A percentile compares a stretch with the other conserved stretches of the same genome.
phyloP scores from a whole-genome alignment of 2,888 invertebrate genomes.

The Clivina fossor region DNA sequence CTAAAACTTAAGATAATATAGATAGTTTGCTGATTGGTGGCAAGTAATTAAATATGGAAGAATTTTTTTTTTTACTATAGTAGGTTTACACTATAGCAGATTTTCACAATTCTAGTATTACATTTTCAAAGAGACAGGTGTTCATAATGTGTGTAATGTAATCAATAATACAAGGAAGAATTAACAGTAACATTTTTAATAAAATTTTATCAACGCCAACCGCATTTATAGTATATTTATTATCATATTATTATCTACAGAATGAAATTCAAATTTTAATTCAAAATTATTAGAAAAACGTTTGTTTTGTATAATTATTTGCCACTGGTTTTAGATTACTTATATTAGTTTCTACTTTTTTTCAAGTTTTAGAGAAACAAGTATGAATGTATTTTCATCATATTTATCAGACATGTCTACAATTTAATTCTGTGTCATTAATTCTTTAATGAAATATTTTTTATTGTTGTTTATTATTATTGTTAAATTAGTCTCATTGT shows the following conservation, averaged over 20 bases:
- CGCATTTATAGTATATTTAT: too few species aligned
- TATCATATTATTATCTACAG: neutral
- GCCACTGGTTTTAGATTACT: too few species aligned
- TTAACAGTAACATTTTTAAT: conserved; percentile 1
- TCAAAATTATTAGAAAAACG: too few species aligned
- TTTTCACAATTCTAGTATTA: conserved; percentile 38
- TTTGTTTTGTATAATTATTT: too few species aligned
- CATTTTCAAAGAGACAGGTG: neutral
- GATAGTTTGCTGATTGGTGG: conserved; percentile 40
- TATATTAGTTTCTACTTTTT: too few species aligned
- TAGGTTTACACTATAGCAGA: conserved; percentile 36
- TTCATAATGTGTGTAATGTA: conserved; percentile 7
- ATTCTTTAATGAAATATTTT: too few species aligned
- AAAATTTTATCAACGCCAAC: neutral
- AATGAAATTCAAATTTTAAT: conserved; percentile 3
- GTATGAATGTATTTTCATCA: too few species aligned
- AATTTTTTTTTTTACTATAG: conserved; percentile 37
- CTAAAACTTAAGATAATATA: conserved; percentile 34
- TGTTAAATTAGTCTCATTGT: too few species aligned
- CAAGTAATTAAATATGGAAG: conserved; percentile 34
- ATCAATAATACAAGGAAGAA: neutral
- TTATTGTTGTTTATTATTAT: too few species aligned
- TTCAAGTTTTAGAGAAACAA: too few species aligned
- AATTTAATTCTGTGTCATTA: too few species aligned
- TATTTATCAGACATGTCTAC: too few species aligned